Conservation (phyloP, 2,113 vertebrate genomes). For the Canis aureus region DNA sequence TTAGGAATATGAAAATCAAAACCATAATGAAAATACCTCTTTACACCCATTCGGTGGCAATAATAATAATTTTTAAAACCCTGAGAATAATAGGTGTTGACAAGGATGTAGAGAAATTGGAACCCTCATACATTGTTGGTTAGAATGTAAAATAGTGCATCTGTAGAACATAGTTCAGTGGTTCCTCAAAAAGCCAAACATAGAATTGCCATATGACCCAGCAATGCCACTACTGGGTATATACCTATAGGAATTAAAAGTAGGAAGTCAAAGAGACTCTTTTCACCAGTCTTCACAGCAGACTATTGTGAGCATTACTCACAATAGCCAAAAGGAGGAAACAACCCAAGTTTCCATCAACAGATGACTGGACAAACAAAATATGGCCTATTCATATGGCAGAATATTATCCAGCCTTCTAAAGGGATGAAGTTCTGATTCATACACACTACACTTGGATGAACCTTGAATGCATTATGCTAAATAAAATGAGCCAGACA, state of each 20-base stretch:
- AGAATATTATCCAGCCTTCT: background rate
- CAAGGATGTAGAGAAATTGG: background rate
- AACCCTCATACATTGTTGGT: background rate
- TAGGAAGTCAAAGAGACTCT: background rate
- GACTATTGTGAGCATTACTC: no score
- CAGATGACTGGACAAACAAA: no score
- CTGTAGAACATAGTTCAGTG: background rate
- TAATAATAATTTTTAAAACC: background rate
- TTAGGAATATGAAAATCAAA: background rate
- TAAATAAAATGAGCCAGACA: background rate
- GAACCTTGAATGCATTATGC: background rate
- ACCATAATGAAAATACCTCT: background rate
- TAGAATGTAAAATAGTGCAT: background rate
- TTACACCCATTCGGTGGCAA: background rate
- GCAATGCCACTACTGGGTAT: no score
- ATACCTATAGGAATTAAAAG: background rate
- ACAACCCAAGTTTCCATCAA: fast-evolving
- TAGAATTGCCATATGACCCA: background rate
- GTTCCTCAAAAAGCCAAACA: background rate
- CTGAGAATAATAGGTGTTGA: background rate
- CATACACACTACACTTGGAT: background rate
- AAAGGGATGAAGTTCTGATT: background rate
- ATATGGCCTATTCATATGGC: fast-evolving
- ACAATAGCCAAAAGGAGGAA: background rate
- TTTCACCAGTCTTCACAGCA: background rate